Evolutionary conservation across 2,888 invertebrate genomes (phyloP).

Genomic region (Diadegma fenestrale): DNA sequence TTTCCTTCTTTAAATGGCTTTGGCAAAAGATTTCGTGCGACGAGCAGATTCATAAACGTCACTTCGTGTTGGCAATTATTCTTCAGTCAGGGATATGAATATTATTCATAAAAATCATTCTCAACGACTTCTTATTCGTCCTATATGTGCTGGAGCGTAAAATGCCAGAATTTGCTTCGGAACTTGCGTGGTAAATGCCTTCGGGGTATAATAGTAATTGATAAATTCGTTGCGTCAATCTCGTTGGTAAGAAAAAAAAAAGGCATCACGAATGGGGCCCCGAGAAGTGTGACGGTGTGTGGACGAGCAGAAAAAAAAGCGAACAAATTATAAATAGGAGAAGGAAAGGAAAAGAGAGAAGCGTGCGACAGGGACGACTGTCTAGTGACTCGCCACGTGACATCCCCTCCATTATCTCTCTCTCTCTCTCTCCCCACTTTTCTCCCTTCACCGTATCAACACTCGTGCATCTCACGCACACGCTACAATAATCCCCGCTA

Average conservation of each 20-base stretch:
- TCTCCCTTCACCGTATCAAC: conserved; percentile 31
- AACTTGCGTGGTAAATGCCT: conserved; percentile 53
- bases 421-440: conserved; percentile 27
- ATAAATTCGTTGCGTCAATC: conserved; percentile 63
- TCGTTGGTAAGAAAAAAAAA: conserved; percentile 1
- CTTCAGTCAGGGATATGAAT: not conserved
- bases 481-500: conserved; percentile 71
- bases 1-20: not conserved
- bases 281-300: conserved; percentile 12
- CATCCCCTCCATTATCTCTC: conserved; percentile 8
- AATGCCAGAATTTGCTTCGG: conserved; percentile 39
- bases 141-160: not conserved
- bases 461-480: conserved; percentile 57
- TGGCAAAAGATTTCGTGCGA: not conserved
- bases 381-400: conserved; percentile 40
- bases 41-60: not conserved
- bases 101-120: not conserved
- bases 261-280: conserved; percentile 27
- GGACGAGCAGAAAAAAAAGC: conserved; percentile 26
- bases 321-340: conserved; percentile 27
- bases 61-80: not conserved
- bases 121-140: not conserved
- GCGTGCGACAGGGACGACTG: conserved; percentile 9
- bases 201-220: conserved; percentile 55
- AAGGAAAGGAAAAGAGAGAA: conserved; percentile 11